Percentiles rank a stretch among this genome's conserved stretches.
These are phyloP conservation scores for Takifugu bimaculatus DNA, from an alignment of 2,113 vertebrate genomes.

Conservation along the genomic window DNA sequence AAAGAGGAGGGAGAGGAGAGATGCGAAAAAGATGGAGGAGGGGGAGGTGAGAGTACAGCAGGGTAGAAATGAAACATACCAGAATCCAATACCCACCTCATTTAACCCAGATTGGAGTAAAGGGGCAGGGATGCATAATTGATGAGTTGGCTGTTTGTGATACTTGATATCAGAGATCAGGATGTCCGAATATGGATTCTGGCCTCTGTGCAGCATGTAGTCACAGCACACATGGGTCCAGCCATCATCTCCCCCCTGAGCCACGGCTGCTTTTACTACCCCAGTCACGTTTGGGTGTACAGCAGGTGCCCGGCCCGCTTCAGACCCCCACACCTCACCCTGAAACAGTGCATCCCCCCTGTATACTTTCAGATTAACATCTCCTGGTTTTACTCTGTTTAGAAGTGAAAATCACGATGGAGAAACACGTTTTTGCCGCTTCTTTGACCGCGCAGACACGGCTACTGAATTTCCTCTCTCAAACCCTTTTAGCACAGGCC, in stretches of 20 bases:
- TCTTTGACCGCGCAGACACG: no score
- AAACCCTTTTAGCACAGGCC: no score
- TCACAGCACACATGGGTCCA: not conserved
- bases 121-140: constrained; percentile 45
- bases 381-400: no score
- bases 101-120: constrained; percentile 27
- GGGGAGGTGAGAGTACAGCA: not conserved
- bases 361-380: no score
- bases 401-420: no score
- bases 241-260: not conserved
- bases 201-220: not conserved
- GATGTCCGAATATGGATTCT: not conserved
- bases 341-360: no score
- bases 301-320: constrained; percentile 22
- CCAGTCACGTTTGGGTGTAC: constrained; percentile 14
- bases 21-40: not conserved
- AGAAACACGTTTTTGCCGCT: no score
- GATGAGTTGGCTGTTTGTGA: constrained; percentile 39
- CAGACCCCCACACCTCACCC: not conserved
- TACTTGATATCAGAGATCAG: not conserved
- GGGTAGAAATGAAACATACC: constrained; percentile 21
- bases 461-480: no score
- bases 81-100: constrained; percentile 30
- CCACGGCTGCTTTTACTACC: not conserved
- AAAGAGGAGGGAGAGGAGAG: not conserved